Percentiles rank a stretch among this genome's conserved stretches.
phyloP scores from a whole-genome alignment of 1,140 invertebrate species.

The Diuraphis noxia region DNA sequence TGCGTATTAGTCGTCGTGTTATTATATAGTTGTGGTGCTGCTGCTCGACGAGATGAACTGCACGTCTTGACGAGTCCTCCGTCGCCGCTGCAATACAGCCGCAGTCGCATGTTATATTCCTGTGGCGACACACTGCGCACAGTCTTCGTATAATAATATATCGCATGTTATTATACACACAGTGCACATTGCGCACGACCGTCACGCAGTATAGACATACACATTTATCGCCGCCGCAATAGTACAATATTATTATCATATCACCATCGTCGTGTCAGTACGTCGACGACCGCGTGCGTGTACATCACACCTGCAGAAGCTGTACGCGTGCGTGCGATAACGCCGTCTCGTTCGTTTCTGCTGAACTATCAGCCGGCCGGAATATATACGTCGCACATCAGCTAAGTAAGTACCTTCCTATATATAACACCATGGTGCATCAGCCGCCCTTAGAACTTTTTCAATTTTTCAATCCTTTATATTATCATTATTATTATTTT shows the following conservation, averaged over 20 bases:
- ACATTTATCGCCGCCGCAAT: neutral
- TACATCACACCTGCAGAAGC: neutral
- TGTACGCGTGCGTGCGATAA: neutral
- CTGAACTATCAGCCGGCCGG: neutral
- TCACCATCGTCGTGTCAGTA: neutral
- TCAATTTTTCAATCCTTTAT: neutral
- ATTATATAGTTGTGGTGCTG: conserved; percentile 2
- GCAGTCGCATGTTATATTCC: neutral
- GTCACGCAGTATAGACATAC: neutral
- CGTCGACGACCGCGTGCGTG: neutral
- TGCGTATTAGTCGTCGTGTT: neutral
- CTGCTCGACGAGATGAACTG: conserved; percentile 18
- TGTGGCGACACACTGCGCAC: neutral
- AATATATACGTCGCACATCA: neutral
- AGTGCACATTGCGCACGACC: neutral
- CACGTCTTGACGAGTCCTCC: neutral
- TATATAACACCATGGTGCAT: neutral
- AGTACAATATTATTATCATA: neutral
- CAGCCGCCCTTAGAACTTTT: neutral
- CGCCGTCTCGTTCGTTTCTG: neutral
- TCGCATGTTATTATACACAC: neutral
- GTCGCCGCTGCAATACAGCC: neutral
- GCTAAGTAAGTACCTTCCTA: neutral
- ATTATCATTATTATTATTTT: neutral
- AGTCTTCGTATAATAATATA: neutral